Percentiles rank a stretch among this genome's conserved stretches.
Evolutionary conservation across 2,888 invertebrate species (phyloP).

Genomic region (Ischnura elegans): DNA sequence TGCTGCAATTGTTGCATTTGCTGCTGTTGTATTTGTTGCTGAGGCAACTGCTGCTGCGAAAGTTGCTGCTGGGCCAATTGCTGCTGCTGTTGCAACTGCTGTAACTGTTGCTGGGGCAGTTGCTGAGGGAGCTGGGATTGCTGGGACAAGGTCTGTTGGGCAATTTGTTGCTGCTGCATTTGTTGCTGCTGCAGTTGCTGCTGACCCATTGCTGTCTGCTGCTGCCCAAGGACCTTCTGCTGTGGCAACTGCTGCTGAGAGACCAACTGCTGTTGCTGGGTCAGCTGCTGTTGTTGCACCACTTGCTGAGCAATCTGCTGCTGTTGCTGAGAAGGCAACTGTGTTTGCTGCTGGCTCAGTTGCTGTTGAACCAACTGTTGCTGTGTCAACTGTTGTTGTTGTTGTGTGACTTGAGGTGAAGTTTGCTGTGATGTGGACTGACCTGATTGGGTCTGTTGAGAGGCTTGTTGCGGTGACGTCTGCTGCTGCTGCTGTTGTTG

Average conservation of each 20-base stretch:
- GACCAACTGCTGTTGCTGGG: slow-evolving; percentile 64
- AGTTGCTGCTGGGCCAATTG: slow-evolving; percentile 71
- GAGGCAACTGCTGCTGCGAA: slow-evolving; percentile 71
- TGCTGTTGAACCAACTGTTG: slow-evolving; percentile 71
- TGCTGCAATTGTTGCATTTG: slow-evolving; percentile 70
- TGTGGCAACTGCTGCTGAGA: slow-evolving; percentile 55
- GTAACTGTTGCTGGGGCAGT: slow-evolving; percentile 71
- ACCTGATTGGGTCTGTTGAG: slow-evolving; percentile 72
- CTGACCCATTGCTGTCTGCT: slow-evolving; percentile 38
- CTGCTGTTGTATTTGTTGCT: slow-evolving; percentile 71
- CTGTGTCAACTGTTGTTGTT: slow-evolving; percentile 66
- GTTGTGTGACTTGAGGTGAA: slow-evolving; percentile 68
- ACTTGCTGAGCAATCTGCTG: slow-evolving; percentile 55
- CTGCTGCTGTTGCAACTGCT: slow-evolving; percentile 68
- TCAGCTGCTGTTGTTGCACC: slow-evolving; percentile 69
- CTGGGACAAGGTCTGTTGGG: slow-evolving; percentile 77
- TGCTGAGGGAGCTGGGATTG: slow-evolving; percentile 75
- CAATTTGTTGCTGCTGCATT: slow-evolving; percentile 78
- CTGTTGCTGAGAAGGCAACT: slow-evolving; percentile 68
- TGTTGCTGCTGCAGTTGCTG: slow-evolving; percentile 73
- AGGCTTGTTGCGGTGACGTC: slow-evolving; percentile 73
- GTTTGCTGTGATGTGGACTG: slow-evolving; percentile 54
- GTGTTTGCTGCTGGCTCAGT: slow-evolving; percentile 71
- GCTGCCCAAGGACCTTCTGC: slow-evolving; percentile 35
- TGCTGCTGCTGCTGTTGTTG: slow-evolving; percentile 73